Conservation (phyloP, 2,113 vertebrate species). For the Microcebus griseorufus region DNA sequence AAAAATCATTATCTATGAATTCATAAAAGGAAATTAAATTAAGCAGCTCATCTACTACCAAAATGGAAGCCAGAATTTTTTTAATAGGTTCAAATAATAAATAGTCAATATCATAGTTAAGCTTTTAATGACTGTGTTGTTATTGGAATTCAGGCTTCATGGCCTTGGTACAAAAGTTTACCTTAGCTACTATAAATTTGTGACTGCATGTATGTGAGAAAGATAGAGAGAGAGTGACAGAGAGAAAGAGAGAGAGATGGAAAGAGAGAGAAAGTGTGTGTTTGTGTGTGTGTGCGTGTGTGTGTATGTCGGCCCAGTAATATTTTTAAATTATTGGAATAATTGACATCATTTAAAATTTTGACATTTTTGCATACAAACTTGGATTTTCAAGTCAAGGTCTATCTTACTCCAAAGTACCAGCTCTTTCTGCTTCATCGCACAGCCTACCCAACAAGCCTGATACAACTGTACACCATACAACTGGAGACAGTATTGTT, state of each 20-base stretch:
- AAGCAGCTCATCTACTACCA: background rate
- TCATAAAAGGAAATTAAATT: background rate
- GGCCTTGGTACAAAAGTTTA: background rate
- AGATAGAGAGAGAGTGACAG: too few relatives aligned
- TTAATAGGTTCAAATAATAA: background rate
- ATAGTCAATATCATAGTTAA: background rate
- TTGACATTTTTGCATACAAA: slow-evolving; percentile 4
- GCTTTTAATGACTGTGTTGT: background rate
- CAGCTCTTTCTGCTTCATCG: background rate
- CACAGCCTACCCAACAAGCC: background rate
- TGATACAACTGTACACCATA: background rate
- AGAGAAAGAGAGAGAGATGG: too few relatives aligned
- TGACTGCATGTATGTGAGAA: background rate
- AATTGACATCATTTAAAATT: background rate
- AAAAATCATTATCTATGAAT: background rate
- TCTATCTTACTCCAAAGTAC: background rate
- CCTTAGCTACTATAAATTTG: background rate
- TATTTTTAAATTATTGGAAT: background rate
- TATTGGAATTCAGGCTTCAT: background rate
- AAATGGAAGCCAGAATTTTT: background rate
- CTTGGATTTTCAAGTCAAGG: background rate
- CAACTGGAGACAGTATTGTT: background rate
- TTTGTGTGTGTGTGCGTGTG: background rate
- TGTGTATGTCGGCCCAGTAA: background rate
- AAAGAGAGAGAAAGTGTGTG: too few relatives aligned